These are phyloP conservation scores for Aspidapion aeneum DNA, from an alignment of 2,888 invertebrate genomes.

Conservation along the genomic window DNA sequence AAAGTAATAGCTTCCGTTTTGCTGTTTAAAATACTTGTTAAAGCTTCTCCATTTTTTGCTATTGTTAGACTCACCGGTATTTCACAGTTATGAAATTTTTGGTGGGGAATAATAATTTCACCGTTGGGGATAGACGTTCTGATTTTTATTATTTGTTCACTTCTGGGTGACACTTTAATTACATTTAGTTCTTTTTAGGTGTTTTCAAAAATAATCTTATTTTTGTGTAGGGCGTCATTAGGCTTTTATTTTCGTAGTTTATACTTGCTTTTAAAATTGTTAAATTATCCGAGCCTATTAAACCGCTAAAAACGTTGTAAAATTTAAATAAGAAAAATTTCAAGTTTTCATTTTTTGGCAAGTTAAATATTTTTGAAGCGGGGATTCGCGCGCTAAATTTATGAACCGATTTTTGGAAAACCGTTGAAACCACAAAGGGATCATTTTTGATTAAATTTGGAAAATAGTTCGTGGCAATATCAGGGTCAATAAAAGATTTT, in stretches of 20 bases:
- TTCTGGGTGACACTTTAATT: too few species aligned
- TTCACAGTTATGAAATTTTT: conserved; percentile 5
- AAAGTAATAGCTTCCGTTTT: neutral
- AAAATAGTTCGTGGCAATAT: too few species aligned
- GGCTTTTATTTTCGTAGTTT: neutral
- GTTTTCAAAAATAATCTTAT: too few species aligned
- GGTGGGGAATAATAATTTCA: neutral
- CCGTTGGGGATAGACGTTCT: neutral
- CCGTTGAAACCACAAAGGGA: too few species aligned
- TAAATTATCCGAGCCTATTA: conserved; percentile 1
- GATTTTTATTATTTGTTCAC: conserved; percentile 1
- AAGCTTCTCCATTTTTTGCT: too few species aligned
- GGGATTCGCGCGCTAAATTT: neutral
- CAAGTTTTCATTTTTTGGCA: neutral
- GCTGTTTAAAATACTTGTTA: too few species aligned
- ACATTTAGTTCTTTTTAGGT: too few species aligned
- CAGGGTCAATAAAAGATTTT: too few species aligned
- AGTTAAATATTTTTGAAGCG: conserved; percentile 4
- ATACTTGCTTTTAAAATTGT: neutral
- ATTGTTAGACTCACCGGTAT: neutral
- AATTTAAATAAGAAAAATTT: conserved; percentile 4
- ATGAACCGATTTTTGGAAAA: too few species aligned
- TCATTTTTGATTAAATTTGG: too few species aligned
- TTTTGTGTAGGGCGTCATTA: conserved; percentile 1
- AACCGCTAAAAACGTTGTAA: neutral